Conservation (phyloP, 2,113 vertebrate species). For the Perca schrenkii region DNA sequence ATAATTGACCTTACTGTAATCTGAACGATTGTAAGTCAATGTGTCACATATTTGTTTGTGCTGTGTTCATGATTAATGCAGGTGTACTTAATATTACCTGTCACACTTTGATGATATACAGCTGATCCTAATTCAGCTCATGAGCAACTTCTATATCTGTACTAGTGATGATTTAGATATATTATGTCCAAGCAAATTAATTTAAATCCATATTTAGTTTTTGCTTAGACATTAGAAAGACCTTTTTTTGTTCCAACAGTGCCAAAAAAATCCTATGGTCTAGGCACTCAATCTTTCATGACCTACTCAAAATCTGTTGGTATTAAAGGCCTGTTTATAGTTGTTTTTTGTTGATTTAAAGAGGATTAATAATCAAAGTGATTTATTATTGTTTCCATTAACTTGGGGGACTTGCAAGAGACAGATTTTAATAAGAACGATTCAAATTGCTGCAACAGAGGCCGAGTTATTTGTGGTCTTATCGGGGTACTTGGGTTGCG, state of each 20-base stretch:
- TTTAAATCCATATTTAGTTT: background rate
- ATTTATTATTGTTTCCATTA: background rate
- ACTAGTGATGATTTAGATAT: background rate
- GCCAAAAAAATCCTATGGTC: background rate
- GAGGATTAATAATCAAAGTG: background rate
- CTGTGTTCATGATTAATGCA: background rate
- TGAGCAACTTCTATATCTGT: too few species aligned
- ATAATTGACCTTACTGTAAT: background rate
- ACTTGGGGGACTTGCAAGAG: background rate
- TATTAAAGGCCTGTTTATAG: background rate
- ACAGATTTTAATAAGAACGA: background rate
- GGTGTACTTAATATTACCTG: background rate
- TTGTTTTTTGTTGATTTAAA: background rate
- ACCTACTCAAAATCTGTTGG: background rate
- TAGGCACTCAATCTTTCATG: background rate
- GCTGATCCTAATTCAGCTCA: background rate
- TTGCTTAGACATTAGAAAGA: background rate
- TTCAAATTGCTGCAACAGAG: background rate
- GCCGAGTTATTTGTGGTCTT: background rate
- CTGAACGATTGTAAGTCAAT: background rate
- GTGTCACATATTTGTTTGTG: background rate
- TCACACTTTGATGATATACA: background rate
- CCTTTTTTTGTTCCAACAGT: background rate
- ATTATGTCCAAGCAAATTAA: background rate
- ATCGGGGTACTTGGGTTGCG: background rate